Conservation (phyloP, 1,140 invertebrate genomes). For the Penaeus vannamei region DNA sequence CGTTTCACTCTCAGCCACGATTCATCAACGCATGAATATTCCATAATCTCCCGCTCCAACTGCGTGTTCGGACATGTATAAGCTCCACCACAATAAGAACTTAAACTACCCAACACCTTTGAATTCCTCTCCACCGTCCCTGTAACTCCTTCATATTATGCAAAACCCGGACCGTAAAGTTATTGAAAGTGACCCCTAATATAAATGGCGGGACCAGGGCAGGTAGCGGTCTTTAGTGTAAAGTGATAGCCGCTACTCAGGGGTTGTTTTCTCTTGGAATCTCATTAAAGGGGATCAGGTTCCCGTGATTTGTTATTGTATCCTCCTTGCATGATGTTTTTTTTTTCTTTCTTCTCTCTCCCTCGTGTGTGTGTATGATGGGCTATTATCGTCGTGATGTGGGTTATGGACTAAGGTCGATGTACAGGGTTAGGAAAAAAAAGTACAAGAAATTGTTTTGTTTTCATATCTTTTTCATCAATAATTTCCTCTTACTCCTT, state of each 20-base stretch:
- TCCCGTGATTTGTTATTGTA: constrained; percentile 26
- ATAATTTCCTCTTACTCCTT: no score
- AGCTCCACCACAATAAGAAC: constrained; percentile 19
- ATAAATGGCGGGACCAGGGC: constrained; percentile 25
- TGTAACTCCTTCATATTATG: constrained; percentile 28
- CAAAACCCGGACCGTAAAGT: constrained; percentile 43
- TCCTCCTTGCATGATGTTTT: not conserved
- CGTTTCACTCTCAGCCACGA: no score
- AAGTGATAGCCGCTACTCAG: constrained; percentile 40
- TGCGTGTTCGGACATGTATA: not conserved
- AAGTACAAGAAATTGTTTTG: no score
- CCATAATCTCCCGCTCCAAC: no score
- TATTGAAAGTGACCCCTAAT: constrained; percentile 45
- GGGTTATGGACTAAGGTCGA: no score
- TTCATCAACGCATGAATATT: no score
- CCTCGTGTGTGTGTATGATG: no score
- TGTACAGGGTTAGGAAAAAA: no score
- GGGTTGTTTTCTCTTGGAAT: constrained; percentile 27
- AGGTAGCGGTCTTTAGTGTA: constrained; percentile 22
- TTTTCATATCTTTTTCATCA: no score
- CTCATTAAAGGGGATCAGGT: constrained; percentile 28
- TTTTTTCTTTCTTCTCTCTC: not conserved
- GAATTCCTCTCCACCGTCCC: not conserved
- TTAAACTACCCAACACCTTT: constrained; percentile 32
- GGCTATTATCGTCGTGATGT: no score